Base-by-base conservation (phyloP, 2,113 vertebrate species). In the Brachirus orientalis region DNA sequence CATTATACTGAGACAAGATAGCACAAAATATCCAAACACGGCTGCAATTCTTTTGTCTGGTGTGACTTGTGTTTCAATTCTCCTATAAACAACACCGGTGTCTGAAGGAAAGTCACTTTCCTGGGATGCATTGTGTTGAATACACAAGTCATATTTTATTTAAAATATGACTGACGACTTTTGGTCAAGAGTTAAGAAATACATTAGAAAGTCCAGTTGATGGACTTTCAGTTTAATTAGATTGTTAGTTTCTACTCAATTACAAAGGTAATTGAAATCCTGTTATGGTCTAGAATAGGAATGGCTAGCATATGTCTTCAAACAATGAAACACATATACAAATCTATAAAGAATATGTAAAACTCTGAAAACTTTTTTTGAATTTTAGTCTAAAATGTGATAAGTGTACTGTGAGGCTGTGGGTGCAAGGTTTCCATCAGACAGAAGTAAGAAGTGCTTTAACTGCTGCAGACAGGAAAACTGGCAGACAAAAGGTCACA, bases 401-500 rank as follows among this genome's bases (percentile, higher is more conserved):
- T 28, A n/a, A n/a, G n/a, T n/a, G n/a, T n/a, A 12, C 14, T 35
- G 57, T 20, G 6, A 46, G 55, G 22, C 28, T 52, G 50, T 43
- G 50, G 72, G 77, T 79, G 72, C 46, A 73, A 80, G 72, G 40
- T 68, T 75, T 79, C 55, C 55, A 52, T 61, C 74, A 67, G 66
- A 82, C 54, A 68, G 75, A 37, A 83, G 54, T 37, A 11, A 28
- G 70, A 83, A 72, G 70, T 38, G 80, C 74, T 79, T 85, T 83
- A 89, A 77, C 77, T 82, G 80, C 67, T 75, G 80, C 82, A 83
- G 88, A 89, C 84, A 55, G 77, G 87, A 91, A 88, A 85, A 82
- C 85, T 77, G 88, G 88, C 87, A 86, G 87, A 89, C 92, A 82
- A 91, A 91, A 92, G 89, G 88, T 88, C 85, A 86, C 54, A 63